These are phyloP conservation scores for Rynchops niger DNA, from an alignment of 2,113 vertebrate genomes.

Conservation along the genomic window DNA sequence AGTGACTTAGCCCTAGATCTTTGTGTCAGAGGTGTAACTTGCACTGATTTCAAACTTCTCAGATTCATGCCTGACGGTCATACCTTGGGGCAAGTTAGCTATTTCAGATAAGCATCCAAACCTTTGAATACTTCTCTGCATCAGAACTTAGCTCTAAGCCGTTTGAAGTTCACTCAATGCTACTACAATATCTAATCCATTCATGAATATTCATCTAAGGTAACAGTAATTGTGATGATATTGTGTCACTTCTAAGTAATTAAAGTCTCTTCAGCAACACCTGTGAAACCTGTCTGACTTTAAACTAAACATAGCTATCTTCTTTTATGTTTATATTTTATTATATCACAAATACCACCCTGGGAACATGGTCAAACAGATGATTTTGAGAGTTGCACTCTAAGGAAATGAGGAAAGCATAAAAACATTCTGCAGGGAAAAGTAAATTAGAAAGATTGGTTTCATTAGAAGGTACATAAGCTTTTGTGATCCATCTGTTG, in stretches of 20 bases:
- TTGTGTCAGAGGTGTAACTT: not conserved
- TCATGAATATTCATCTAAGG: slow-evolving; percentile 57
- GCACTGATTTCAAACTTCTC: not conserved
- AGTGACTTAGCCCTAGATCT: not conserved
- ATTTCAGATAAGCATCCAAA: not conserved
- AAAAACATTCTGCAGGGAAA: slow-evolving; percentile 55
- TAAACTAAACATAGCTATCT: slow-evolving; percentile 19
- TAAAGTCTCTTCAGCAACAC: slow-evolving; percentile 30
- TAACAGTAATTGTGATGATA: not conserved
- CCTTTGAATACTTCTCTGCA: not conserved
- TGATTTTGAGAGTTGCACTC: slow-evolving; percentile 58
- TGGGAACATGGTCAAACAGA: slow-evolving; percentile 56
- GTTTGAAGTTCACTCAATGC: not conserved
- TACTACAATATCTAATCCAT: not conserved
- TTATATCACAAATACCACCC: slow-evolving; percentile 38
- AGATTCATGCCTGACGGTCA: not conserved
- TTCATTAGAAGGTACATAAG: slow-evolving; percentile 58
- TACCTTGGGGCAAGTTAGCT: not conserved
- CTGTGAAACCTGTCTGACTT: slow-evolving; percentile 48
- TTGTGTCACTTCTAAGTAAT: slow-evolving; percentile 45
- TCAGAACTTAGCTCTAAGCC: not conserved
- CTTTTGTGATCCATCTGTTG: slow-evolving; percentile 69
- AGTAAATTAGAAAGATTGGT: slow-evolving; percentile 67
- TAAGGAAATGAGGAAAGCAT: slow-evolving; percentile 36
- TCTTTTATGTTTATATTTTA: slow-evolving; percentile 58